A percentile compares a stretch with the other conserved stretches of the same genome.
Evolutionary conservation across 2,888 invertebrate genomes (phyloP).

Genomic region (Drosophila hawaiiensis): DNA sequence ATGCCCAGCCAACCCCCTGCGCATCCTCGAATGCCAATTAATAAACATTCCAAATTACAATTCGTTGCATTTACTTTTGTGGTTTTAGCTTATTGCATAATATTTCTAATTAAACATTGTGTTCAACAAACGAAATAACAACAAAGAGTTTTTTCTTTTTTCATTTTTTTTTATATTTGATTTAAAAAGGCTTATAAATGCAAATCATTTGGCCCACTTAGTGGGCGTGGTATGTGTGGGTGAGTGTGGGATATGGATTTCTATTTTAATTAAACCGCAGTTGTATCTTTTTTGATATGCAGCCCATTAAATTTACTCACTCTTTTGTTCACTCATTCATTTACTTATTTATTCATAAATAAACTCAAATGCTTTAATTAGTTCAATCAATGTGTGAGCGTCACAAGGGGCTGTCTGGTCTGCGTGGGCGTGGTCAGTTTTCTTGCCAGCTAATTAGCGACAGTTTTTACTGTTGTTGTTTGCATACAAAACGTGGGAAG

Average conservation of each 20-base stretch:
- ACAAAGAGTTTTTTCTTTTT: neutral
- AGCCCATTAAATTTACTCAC: neutral
- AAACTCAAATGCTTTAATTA: conserved; percentile 50
- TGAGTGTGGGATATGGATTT: neutral
- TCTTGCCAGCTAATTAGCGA: conserved; percentile 64
- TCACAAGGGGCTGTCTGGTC: neutral
- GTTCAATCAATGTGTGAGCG: conserved; percentile 36
- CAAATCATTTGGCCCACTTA: conserved; percentile 21
- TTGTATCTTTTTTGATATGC: conserved; percentile 34
- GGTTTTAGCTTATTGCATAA: conserved; percentile 48
- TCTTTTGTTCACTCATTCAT: conserved; percentile 11
- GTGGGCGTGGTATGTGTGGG: conserved; percentile 36
- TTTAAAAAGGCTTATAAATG: conserved; percentile 40
- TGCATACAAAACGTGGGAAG: conserved; percentile 58
- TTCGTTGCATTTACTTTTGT: conserved; percentile 57
- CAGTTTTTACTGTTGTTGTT: conserved; percentile 30
- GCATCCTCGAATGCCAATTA: conserved; percentile 46
- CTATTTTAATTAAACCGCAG: conserved; percentile 65
- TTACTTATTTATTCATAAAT: conserved; percentile 15
- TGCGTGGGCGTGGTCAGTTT: conserved; percentile 50
- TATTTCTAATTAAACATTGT: conserved; percentile 65
- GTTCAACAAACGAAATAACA: conserved; percentile 31
- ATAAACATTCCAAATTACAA: conserved; percentile 62
- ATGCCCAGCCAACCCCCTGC: neutral
- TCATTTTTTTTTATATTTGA: neutral